Evolutionary conservation across 2,797 vertebrate species (phyloP), one percentile per base, ranked within the genome.

Genomic region (Amphiprion clarkii): DNA sequence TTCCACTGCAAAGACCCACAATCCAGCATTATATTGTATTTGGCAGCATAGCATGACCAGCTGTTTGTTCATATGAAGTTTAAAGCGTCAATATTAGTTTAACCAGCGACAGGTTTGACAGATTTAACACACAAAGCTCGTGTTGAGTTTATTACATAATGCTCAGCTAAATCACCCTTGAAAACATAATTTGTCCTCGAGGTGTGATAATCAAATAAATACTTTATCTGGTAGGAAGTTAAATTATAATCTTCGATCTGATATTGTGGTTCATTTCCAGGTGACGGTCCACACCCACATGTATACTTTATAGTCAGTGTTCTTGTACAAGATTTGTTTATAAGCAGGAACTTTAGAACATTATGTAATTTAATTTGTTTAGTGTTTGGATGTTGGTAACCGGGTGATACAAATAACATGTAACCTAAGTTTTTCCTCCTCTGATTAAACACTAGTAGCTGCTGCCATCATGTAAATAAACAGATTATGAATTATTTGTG

Each of bases 281-380:
- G 25, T 19, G 33, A 78, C 53, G 58, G 42, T 76, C 54, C 29
- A 71, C 69, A 64, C 61, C 77, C 74, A 53, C 2, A 21, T 23
- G 3, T 11, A 23, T 23, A 49, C 8, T 78, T 69, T 44, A 46
- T 12, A 67, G 31, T 53, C 56, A 27, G 5, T 42, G 10, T 1
- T 53, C 29, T 65, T 62, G 57, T 21, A 39, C 59, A 59, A 17
- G 19, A 3, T 23, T 17, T 27, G 27, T 42, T 40, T 69, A 71
- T 71, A 55, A 33, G 27, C 27, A 48, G 2, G 7, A 27, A 65
- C 29, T 23, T 69, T 39, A 52, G n/a, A 71, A 54, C 27, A 55
- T 78, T 29, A 36, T 44, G 17, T 36, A 11, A 59, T 42, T 53
- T 40, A 16, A 2, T 56, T 48, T 71, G 23, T 17, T 19, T 58